Conservation (phyloP, 2,888 invertebrate genomes). For the Lymantria monacha region DNA sequence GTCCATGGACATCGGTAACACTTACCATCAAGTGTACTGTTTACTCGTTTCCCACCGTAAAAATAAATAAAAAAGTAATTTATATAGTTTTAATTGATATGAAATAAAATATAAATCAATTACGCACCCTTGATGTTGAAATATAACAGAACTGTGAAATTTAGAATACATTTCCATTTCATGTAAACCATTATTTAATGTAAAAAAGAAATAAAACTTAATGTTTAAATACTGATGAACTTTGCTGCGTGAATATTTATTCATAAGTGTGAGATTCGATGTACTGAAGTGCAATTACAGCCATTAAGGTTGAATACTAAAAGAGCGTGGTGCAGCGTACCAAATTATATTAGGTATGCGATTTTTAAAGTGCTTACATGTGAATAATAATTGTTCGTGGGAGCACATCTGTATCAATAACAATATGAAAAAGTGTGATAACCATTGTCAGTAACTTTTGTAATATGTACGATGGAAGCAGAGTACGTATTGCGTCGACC, state of each 20-base stretch:
- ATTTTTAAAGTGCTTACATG: conserved; percentile 21
- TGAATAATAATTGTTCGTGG: no score
- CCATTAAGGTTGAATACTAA: conserved; percentile 9
- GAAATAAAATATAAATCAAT: conserved; percentile 24
- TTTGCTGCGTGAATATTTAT: conserved; percentile 23
- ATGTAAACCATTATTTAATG: conserved; percentile 23
- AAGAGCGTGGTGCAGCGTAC: conserved; percentile 23
- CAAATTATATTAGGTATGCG: conserved; percentile 34
- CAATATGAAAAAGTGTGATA: no score
- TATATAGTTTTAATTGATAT: no score
- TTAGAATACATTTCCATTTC: conserved; percentile 10
- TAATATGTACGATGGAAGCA: no score
- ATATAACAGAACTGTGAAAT: conserved; percentile 20
- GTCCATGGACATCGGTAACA: no score
- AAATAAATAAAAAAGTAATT: no score
- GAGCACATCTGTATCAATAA: no score
- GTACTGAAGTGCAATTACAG: conserved; percentile 4
- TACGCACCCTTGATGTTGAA: conserved; percentile 27
- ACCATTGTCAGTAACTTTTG: no score
- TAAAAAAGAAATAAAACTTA: background rate
- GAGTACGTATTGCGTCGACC: no score
- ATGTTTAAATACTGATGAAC: conserved; percentile 20
- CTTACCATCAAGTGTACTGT: no score
- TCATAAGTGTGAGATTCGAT: conserved; percentile 27
- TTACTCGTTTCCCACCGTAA: no score